Base-by-base conservation (phyloP, 2,797 vertebrate genomes). In the Geotrypetes seraphini region DNA sequence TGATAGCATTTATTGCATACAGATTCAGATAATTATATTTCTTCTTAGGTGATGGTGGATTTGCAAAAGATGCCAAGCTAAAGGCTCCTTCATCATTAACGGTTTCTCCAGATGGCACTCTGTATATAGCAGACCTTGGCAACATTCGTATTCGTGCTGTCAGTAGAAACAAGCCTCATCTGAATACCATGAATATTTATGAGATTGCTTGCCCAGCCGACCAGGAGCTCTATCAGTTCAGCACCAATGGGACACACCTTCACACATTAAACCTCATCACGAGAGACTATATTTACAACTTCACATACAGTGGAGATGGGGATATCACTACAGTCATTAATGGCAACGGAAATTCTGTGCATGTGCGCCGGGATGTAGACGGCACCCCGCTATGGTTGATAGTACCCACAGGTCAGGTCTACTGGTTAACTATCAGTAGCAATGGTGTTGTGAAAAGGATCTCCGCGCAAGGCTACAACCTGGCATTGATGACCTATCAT, bases 151-250 rank as follows among this genome's bases (percentile, higher is more conserved):
- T 96, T 64, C 84, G 92, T 25, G 84, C 90, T 2, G 82, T 96
- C 35, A 89, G 75, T 60, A 83, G 63, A 6, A 96, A 96, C 80
- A 85, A 84, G 58, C 84, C 92, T 33, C 89, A 84, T 44, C 80
- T 88, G 28, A 77, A 78, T 37, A 69, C 83, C 9, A 28, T 66
- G 2, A 86, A 81, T 21, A 43, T 91, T 48, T 87, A 92, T 24
- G 91, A 96, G 76, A 91, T 96, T 33, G 88, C 89, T 6, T 94
- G 92, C 2, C 88, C 91, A 1, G 81, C 88, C 3, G 92, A 96
- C 66, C 91, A 95, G 71, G 92, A 96, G 50, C 82, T 96, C 10
- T 96, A 96, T 62, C 86, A 93, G 50, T 96, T 96, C 71, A 92
- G 80, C 27, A 71, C 86, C 79, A 95, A 93, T 0, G 92, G 92